phyloP scores from a whole-genome alignment of 2,797 vertebrate genomes.

The Pempheris klunzingeri region DNA sequence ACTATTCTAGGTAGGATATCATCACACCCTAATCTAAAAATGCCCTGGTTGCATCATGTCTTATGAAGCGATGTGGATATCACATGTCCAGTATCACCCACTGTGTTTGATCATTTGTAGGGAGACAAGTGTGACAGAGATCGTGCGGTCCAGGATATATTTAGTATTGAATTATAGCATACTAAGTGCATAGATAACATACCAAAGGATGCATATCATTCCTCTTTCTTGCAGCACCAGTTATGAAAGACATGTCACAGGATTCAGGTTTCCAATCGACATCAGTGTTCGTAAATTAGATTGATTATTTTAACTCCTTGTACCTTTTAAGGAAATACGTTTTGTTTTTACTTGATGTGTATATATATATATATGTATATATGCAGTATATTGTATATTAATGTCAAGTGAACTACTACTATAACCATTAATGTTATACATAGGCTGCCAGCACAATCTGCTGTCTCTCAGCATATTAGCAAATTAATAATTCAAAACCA shows the following conservation, averaged over 20 bases:
- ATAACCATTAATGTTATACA: constrained; percentile 8
- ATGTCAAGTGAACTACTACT: constrained; percentile 1
- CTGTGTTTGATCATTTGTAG: constrained; percentile 74
- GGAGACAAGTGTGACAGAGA: constrained; percentile 54
- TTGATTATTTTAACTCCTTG: constrained; percentile 7
- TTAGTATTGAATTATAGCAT: constrained; percentile 71
- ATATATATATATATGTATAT: background rate
- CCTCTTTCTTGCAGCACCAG: constrained; percentile 48
- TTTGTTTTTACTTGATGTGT: no score
- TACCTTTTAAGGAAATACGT: constrained; percentile 19
- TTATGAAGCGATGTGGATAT: constrained; percentile 62
- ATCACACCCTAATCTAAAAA: constrained; percentile 69
- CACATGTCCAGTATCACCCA: constrained; percentile 59
- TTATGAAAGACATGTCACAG: constrained; percentile 36
- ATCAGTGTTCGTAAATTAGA: constrained; percentile 43
- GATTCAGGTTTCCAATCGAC: constrained; percentile 43
- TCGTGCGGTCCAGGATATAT: constrained; percentile 67
- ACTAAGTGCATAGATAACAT: constrained; percentile 63
- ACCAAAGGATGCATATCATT: constrained; percentile 59
- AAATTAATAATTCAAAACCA: background rate
- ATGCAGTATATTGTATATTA: background rate
- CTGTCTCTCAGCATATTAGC: constrained; percentile 9
- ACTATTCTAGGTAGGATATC: constrained; percentile 37
- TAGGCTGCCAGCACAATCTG: constrained; percentile 6
- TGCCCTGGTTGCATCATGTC: constrained; percentile 54